A percentile compares a stretch with the other conserved stretches of the same genome.
Conservation (phyloP, 1,140 invertebrate genomes). For the Pseudomyrmex cubaensis region DNA sequence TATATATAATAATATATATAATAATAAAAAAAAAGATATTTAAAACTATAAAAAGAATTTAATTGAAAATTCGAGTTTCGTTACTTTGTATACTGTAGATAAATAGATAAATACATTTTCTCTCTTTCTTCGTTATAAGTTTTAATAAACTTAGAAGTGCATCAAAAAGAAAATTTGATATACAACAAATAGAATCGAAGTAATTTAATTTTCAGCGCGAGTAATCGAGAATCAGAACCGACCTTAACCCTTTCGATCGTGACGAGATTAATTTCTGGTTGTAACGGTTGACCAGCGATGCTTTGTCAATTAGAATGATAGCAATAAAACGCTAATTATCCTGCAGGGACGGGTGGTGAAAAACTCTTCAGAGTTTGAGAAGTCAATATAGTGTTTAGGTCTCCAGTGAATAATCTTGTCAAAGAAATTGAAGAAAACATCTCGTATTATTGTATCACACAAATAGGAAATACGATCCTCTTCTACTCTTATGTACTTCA, state of each 20-base stretch:
- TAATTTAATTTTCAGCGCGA: neutral
- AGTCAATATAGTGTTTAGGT: conserved; percentile 24
- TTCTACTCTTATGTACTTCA: too few species aligned
- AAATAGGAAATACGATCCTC: too few species aligned
- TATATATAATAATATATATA: too few species aligned
- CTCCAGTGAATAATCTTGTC: neutral
- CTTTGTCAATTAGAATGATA: conserved; percentile 77
- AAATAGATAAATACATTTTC: too few species aligned
- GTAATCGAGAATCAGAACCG: conserved; percentile 13
- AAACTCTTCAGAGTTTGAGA: conserved; percentile 14
- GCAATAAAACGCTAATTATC: conserved; percentile 73
- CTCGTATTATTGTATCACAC: too few species aligned
- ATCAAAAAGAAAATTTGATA: neutral
- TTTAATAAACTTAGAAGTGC: too few species aligned
- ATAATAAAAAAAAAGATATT: too few species aligned
- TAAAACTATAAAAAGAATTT: too few species aligned
- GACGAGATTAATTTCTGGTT: conserved; percentile 24
- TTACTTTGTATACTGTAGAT: too few species aligned
- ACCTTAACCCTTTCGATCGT: neutral
- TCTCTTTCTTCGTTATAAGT: too few species aligned
- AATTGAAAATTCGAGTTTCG: too few species aligned
- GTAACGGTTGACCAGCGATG: conserved; percentile 34
- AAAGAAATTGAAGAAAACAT: neutral
- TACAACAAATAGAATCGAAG: neutral
- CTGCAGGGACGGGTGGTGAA: conserved; percentile 20